A percentile compares a stretch with the other conserved stretches of the same genome.
phyloP scores from a whole-genome alignment of 2,113 vertebrate species.

The Pluvianellus socialis region DNA sequence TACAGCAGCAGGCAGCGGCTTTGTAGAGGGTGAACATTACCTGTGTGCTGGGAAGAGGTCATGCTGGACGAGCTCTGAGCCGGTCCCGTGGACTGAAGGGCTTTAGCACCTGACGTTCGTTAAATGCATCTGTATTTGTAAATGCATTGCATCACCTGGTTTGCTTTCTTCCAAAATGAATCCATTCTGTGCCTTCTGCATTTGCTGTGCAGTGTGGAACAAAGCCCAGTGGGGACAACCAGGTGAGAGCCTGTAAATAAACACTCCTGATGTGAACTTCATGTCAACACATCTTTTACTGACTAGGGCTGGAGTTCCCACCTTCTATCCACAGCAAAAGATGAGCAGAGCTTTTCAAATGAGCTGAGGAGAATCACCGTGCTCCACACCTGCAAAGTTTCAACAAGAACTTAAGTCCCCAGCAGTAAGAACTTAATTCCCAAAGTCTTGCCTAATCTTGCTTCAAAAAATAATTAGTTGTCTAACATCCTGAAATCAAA shows the following conservation, averaged over 20 bases:
- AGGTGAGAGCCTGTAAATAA: not conserved
- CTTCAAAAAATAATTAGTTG: not conserved
- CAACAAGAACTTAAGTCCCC: not conserved
- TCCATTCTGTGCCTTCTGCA: not conserved
- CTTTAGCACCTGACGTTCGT: not conserved
- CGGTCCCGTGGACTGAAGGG: not conserved
- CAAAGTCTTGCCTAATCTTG: not conserved
- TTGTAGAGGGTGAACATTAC: not conserved
- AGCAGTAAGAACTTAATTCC: not conserved
- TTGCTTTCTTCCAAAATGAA: not conserved
- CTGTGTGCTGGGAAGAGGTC: rapidly evolving
- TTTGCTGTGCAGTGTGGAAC: not conserved
- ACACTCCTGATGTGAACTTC: not conserved
- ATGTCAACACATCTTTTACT: not conserved
- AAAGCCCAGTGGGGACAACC: not conserved
- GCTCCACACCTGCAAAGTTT: not conserved
- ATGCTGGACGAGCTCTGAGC: not conserved
- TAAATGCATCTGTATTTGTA: not conserved
- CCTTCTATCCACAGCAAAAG: not conserved
- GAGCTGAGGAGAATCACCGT: not conserved
- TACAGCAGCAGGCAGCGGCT: not conserved
- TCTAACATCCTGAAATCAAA: not conserved
- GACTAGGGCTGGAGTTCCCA: not conserved
- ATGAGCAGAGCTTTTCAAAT: not conserved
- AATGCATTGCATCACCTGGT: not conserved